Evolutionary conservation across 2,797 vertebrate genomes (phyloP).

Genomic region (Pygocentrus nattereri): DNA sequence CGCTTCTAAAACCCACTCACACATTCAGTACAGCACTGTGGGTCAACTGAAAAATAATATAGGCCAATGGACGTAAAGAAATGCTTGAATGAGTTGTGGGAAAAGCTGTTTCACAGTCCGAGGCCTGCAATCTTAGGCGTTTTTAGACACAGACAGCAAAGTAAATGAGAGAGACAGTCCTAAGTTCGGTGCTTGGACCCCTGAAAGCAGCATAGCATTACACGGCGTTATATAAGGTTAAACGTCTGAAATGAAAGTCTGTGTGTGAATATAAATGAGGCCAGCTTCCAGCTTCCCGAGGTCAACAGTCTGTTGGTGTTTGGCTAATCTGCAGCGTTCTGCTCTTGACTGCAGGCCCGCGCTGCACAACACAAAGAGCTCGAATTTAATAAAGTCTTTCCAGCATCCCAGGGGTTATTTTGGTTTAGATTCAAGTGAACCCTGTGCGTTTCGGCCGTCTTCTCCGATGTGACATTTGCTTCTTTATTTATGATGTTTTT

Average conservation of each 20-base stretch:
- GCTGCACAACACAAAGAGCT: conserved; percentile 30
- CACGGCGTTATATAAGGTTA: not conserved
- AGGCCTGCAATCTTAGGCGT: no score
- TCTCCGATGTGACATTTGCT: conserved; percentile 67
- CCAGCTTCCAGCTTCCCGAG: not conserved
- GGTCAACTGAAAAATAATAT: not conserved
- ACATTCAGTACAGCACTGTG: not conserved
- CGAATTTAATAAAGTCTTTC: conserved; percentile 51
- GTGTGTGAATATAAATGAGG: conserved; percentile 21
- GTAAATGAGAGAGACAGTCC: not conserved
- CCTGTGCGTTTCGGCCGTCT: conserved; percentile 61
- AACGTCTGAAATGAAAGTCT: not conserved
- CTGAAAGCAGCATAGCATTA: not conserved
- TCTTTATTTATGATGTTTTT: conserved; percentile 75
- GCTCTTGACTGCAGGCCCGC: conserved; percentile 11
- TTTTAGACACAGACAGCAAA: no score
- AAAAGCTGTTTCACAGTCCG: not conserved
- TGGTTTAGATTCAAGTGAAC: conserved; percentile 57
- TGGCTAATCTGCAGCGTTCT: not conserved
- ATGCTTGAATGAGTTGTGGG: not conserved
- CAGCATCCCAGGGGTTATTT: conserved; percentile 61
- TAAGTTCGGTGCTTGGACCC: not conserved
- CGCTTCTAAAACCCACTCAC: not conserved
- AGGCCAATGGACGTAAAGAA: no score
- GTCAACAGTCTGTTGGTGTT: conserved; percentile 5